Evolutionary conservation across 1,140 invertebrate species (phyloP), one percentile per base, ranked within the genome.

Genomic region (Forficula auricularia): DNA sequence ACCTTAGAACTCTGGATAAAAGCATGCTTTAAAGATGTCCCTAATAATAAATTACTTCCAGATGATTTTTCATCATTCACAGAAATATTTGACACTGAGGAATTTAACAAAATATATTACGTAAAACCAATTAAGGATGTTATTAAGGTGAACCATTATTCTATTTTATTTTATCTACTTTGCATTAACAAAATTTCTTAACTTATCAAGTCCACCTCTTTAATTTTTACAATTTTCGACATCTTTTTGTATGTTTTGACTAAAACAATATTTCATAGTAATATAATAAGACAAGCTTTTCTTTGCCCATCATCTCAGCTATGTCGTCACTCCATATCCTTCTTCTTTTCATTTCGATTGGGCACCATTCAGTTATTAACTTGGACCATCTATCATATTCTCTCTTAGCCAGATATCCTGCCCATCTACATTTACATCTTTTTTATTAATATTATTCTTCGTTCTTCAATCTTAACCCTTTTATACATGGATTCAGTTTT

Each of bases 71-170:
- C 56, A 37, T 51, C 60, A 53, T 64, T 61, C 44, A 54, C 48
- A 30, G n/a, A n/a, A n/a, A n/a, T n/a, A 3, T 83, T 80, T 55
- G 55, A 70, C 36, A 71, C 72, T 2, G 54, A 65, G 0, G 62
- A 70, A 39, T 90, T 88, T 56, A 65, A 68, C 38, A 73, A 72
- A 54, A 67, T 87, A 0, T 86, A 81, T 52, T 80, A 79, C 58
- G 73, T 92, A 0, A 75, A 81, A 52, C 77, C 85, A 1, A 61
- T 84, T 13, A 78, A 80, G 52, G 79, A 87, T 54, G 55, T 72
- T n/a, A 71, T 71, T 47, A 67, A 75, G 60, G 67, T 78, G 54
- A 53, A 45, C 47, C 13, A n/a, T n/a, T 12, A 9, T 7, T 39
- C 9, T n/a, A n/a, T n/a, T n/a, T n/a, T n/a, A n/a, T n/a, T n/a